These are phyloP conservation scores for Aphelenchoides besseyi DNA, from an alignment of 1,140 invertebrate genomes.

Conservation along the genomic window DNA sequence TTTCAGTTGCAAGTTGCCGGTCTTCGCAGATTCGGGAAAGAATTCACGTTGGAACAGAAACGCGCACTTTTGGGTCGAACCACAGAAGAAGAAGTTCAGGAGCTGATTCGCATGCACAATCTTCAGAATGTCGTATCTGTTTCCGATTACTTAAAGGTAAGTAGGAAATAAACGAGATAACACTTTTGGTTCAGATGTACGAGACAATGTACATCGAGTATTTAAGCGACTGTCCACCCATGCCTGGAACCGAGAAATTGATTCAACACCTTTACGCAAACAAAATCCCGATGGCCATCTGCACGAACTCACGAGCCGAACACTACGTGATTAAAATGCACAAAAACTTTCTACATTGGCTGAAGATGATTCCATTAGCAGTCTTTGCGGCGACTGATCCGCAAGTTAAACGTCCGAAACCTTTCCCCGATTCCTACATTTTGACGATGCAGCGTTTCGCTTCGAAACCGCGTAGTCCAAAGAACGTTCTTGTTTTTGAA, in stretches of 20 bases:
- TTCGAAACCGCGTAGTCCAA: slow-evolving; percentile 63
- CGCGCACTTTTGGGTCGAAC: slow-evolving; percentile 30
- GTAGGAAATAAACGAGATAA: not conserved
- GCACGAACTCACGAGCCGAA: not conserved
- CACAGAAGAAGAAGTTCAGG: slow-evolving; percentile 29
- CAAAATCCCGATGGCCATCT: slow-evolving; percentile 5
- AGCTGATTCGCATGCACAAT: slow-evolving; percentile 71
- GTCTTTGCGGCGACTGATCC: slow-evolving; percentile 81
- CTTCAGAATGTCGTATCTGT: slow-evolving; percentile 85
- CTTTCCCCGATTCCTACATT: slow-evolving; percentile 85
- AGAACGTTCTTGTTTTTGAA: slow-evolving; percentile 72
- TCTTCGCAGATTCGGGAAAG: not conserved
- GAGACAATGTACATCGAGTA: not conserved
- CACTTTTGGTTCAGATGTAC: slow-evolving; percentile 3
- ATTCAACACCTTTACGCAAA: not conserved
- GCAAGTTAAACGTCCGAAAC: slow-evolving; percentile 84
- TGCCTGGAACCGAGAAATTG: not conserved
- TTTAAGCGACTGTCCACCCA: not conserved
- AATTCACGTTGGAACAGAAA: slow-evolving; percentile 37
- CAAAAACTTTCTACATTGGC: slow-evolving; percentile 28
- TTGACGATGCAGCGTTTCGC: slow-evolving; percentile 78
- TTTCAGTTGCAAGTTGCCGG: slow-evolving; percentile 1
- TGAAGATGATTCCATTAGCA: slow-evolving; percentile 37
- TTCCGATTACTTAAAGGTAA: slow-evolving; percentile 68
- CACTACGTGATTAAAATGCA: not conserved